Evolutionary conservation across 2,797 vertebrate species (phyloP), one percentile per base, ranked within the genome.

Genomic region (Tenualosa thibaudeaui): DNA sequence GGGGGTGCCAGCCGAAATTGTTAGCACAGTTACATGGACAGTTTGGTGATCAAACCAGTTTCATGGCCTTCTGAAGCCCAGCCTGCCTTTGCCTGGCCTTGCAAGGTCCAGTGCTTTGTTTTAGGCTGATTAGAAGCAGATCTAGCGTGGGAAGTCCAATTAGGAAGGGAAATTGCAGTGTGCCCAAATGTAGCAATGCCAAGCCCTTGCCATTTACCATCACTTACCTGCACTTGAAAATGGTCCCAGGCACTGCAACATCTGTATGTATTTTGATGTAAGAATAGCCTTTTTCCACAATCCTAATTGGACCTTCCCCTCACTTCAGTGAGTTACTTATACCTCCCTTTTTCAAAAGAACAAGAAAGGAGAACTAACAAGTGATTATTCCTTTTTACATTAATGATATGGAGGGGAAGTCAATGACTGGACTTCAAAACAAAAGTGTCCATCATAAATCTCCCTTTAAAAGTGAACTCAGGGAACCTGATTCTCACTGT

Each of bases 71-170:
- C 71, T 78, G 19, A 43, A 78, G 37, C 71, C 40, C 71, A 22
- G 71, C 6, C 37, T 19, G 40, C 40, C 40, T 78, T 43, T 78
- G 71, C 71, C 54, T 12, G 43, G 53, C 40, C 43, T 81, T 22
- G 81, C 86, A 15, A 37, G 60, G 50, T 68, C 84, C 54, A 83
- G 65, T 46, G 82, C 58, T 84, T 60, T 58, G 91, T 95, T 95
- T 95, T 94, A 93, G 88, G 84, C 90, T 96, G 95, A 98, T 97
- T 96, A 94, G 96, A 97, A 94, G 85, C 97, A 99, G 97, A 97
- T 95, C 95, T 96, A 89, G 93, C 93, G 91, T 94, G 96, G 96
- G 97, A 98, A 97, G 97, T 96, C 96, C 95, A 98, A 97, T 98
- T 98, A 97, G 53, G 93, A 93, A 88, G 82, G 95, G 93, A 97